Evolutionary conservation across 2,113 vertebrate species (phyloP), one percentile per base, ranked within the genome.

Genomic region (Notothenia coriiceps): DNA sequence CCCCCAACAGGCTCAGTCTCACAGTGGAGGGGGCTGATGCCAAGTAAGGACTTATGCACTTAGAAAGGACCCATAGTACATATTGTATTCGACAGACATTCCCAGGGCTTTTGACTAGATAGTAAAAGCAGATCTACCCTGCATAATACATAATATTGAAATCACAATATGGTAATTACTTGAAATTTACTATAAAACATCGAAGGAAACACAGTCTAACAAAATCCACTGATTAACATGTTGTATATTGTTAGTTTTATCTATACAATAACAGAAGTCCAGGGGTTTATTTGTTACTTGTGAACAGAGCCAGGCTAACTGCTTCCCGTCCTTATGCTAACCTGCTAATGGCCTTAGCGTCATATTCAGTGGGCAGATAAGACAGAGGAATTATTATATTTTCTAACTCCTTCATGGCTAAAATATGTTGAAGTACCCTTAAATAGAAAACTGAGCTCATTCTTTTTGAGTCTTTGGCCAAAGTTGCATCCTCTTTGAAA

Each of bases 41-140:
- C 88, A 99, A 97, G 98, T 99, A 96, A 96, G 95, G 55, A 86
- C 65, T 20, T 63, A 78, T 40, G 20, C 62, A 40, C 35, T 40
- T 40, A 40, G 35, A 40, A 40, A 40, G 7, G 35, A 40, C 35
- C 35, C 35, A 8, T 7, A 40, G 7, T 40, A 40, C 35, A 7
- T 33, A 9, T 29, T 69, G 20, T 67, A 54, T 63, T 15, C 43
- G 7, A 61, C n/a, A 51, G 29, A 25, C 18, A 59, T 17, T 44
- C 10, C 20, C n/a, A 44, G 46, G 10, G 60, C 47, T 47, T 63
- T 44, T 7, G 60, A 52, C 6, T 11, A 60, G 70, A 63, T 55
- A 62, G 12, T 14, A 70, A 46, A 44, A 46, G 25, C 15, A 35
- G 11, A 60, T 59, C 55, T 59, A 40, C 35, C 6, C 35, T 40